Evolutionary conservation across 2,113 vertebrate species (phyloP), one percentile per base, ranked within the genome.

Genomic region (Haplochromis burtoni): DNA sequence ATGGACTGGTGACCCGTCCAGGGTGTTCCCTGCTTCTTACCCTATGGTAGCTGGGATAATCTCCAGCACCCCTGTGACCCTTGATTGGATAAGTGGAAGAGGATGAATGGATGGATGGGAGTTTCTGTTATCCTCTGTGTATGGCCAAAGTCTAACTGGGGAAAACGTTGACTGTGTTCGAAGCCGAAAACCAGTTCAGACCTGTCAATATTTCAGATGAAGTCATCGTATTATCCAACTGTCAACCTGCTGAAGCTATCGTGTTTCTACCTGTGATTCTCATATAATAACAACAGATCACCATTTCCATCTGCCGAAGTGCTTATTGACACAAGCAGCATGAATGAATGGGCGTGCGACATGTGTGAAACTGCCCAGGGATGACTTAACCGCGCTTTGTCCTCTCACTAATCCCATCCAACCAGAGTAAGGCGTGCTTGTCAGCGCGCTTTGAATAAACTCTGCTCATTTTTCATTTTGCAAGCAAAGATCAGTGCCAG

Each of bases 191-290:
- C 17, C 4, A 5, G 84, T 42, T 4, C 21, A 82, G 87, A 10
- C 73, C 9, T 7, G 19, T 55, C 19, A 51, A 2, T 71, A 66
- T 80, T 49, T 51, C 29, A 59, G 42, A 79, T 49, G 76, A 88
- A 40, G 57, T 86, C 57, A 63, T 14, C 3, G 35, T n/a, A 38
- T 68, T 79, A 17, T 14, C 10, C 7, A 79, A 21, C 14, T 19
- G 14, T 61, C 29, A 78, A 6, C 31, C 14, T 38, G 3, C 14
- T 38, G 2, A 14, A 45, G 35, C 16, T 24, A 3, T 91, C 82
- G 2, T 92, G 94, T 94, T 86, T 33, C 24, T 92, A 90, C 90
- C 86, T 90, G 90, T 11, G 17, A 26, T 24, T 11, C 51, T 83
- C n/a, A 59, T 8, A 31, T 13, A 79, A 71, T 61, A 31, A 21